Base-by-base conservation (phyloP, 2,113 vertebrate species). In the Platysteira castanea region DNA sequence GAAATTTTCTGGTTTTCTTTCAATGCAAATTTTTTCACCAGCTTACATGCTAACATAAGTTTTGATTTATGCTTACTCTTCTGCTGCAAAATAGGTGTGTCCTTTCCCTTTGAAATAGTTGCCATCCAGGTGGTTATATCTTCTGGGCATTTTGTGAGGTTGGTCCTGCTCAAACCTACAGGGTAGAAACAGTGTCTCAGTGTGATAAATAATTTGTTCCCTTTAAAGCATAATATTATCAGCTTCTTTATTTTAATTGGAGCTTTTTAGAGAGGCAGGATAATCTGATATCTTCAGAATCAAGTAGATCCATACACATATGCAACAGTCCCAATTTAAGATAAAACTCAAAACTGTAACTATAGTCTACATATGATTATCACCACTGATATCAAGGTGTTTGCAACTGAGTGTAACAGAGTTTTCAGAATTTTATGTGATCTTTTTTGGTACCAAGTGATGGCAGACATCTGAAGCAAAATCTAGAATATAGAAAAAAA, bases 31-130 rank as follows among this genome's bases (percentile, higher is more conserved):
- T 69, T 61, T 65, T 52, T 49, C 33, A 79, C 27, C 18, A n/a
- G 31, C 28, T 82, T 41, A 33, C 15, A 74, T 54, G 6, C 42
- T 67, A 75, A 56, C 7, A 42, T 27, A 37, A 18, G 5, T 84
- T 94, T 94, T 68, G 41, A 39, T 94, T 95, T 83, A 80, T 89
- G 87, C 98, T 98, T 98, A 98, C 98, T 96, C 96, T 97, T 98
- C 96, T 54, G 89, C 77, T 13, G 97, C 95, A 89, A 98, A 65
- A 60, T 96, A 74, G 47, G 23, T 63, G 11, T 73, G 69, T 83
- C 56, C 56, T 18, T 89, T 93, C 14, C 96, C 85, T 74, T 87
- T 96, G 81, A 61, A 93, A 78, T 90, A 61, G 79, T 94, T 81
- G 57, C 81, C 81, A 53, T 95, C 84, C 15, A 15, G 11, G 15